A percentile compares a stretch with the other conserved stretches of the same genome.
Evolutionary conservation across 2,797 vertebrate species (phyloP).

Genomic region (Podargus strigoides): DNA sequence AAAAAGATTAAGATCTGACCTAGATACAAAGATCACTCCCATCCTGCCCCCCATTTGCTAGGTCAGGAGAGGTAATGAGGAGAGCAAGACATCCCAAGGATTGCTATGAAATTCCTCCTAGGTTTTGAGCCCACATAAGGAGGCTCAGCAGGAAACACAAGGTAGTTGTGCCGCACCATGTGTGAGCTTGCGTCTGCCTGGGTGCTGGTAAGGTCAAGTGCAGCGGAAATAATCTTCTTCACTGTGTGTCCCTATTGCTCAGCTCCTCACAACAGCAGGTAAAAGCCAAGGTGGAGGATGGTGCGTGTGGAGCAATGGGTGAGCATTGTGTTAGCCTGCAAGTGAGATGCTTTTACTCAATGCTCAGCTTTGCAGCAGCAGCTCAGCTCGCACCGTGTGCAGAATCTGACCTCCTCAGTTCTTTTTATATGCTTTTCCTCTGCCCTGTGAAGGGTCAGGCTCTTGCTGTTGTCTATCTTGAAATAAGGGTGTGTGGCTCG

Average conservation of each 20-base stretch:
- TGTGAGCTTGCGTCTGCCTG: not conserved
- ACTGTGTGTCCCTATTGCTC: not conserved
- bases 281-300: not conserved
- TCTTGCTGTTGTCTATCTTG: not conserved
- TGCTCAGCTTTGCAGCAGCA: not conserved
- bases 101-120: not conserved
- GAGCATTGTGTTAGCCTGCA: not conserved
- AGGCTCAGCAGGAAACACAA: not conserved
- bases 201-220: not conserved
- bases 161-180: accelerated
- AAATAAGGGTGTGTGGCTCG: not conserved
- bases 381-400: not conserved
- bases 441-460: not conserved
- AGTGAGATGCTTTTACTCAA: not conserved
- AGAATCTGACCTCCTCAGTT: not conserved
- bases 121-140: not conserved
- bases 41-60: not conserved
- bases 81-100: not conserved
- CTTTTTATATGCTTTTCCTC: not conserved
- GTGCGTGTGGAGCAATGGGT: accelerated
- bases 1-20: slow-evolving; percentile 12
- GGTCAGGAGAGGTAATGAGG: not conserved
- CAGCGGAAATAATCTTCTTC: not conserved
- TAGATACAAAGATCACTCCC: not conserved
- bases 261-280: not conserved